A percentile compares a stretch with the other conserved stretches of the same genome.
Evolutionary conservation across 2,888 invertebrate genomes (phyloP).

Genomic region (Hedychridium roseum): DNA sequence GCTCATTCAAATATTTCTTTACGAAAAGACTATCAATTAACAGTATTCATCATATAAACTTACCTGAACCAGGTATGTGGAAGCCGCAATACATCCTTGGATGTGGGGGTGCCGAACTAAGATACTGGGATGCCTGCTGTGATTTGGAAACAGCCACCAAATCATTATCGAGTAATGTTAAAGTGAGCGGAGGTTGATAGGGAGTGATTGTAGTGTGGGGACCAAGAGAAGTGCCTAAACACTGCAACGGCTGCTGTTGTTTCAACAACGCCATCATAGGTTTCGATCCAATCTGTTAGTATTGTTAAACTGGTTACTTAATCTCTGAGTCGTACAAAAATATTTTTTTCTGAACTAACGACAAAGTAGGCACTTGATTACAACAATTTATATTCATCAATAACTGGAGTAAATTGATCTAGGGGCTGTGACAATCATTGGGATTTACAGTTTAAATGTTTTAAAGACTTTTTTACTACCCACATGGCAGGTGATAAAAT

Average conservation of each 20-base stretch:
- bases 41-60: too few species aligned
- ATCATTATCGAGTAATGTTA: conserved; percentile 59
- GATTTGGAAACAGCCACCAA: conserved; percentile 59
- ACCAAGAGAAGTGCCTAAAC: conserved; percentile 55
- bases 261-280: conserved; percentile 61
- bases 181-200: conserved; percentile 56
- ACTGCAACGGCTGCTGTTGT: conserved; percentile 58
- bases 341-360: conserved; percentile 20
- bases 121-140: conserved; percentile 57
- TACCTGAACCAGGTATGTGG: conserved; percentile 65
- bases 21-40: too few species aligned
- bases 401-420: too few species aligned
- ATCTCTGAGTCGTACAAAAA: conserved; percentile 25
- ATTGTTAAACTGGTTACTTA: conserved; percentile 44
- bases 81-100: conserved; percentile 60
- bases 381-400: too few species aligned
- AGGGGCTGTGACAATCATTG: too few species aligned
- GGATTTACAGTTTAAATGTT: too few species aligned
- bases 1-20: conserved; percentile 9
- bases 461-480: too few species aligned
- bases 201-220: conserved; percentile 51
- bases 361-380: too few species aligned
- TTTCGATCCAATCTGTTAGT: conserved; percentile 60
- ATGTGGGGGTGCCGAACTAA: conserved; percentile 49
- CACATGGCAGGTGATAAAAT: too few species aligned